Conservation (phyloP, 2,797 vertebrate species). For the Petrocephalus schoutedeni region DNA sequence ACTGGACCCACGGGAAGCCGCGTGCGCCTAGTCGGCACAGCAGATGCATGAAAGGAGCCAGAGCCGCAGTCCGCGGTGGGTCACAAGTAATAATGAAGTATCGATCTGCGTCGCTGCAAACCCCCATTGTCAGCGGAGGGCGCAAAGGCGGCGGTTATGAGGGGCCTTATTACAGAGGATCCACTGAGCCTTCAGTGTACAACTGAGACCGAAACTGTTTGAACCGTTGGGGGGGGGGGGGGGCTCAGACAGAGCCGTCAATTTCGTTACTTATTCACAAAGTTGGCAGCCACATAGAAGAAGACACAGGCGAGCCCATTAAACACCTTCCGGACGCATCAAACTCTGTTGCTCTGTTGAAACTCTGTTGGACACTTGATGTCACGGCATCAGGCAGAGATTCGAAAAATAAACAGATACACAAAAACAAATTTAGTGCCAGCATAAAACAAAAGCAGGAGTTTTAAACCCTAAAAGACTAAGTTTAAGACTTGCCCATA, state of each 20-base stretch:
- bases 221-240: not conserved
- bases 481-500: not conserved
- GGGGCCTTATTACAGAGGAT: not conserved
- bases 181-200: not conserved
- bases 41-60: not conserved
- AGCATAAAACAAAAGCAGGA: not conserved
- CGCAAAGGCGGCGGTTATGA: not conserved
- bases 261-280: not conserved
- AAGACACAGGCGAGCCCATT: not conserved
- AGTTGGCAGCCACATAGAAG: not conserved
- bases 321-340: not conserved
- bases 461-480: not conserved
- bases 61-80: not conserved
- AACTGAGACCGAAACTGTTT: not conserved
- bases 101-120: constrained; percentile 25
- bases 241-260: not conserved
- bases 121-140: not conserved
- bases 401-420: not conserved
- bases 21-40: not conserved
- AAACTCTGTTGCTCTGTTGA: not conserved
- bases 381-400: not conserved
- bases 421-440: not conserved
- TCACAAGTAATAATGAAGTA: constrained; percentile 31
- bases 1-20: constrained; percentile 8
- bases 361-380: not conserved